These are phyloP conservation scores for Crocodylus rhombifer DNA, from an alignment of 2,797 vertebrate genomes.

Conservation along the genomic window DNA sequence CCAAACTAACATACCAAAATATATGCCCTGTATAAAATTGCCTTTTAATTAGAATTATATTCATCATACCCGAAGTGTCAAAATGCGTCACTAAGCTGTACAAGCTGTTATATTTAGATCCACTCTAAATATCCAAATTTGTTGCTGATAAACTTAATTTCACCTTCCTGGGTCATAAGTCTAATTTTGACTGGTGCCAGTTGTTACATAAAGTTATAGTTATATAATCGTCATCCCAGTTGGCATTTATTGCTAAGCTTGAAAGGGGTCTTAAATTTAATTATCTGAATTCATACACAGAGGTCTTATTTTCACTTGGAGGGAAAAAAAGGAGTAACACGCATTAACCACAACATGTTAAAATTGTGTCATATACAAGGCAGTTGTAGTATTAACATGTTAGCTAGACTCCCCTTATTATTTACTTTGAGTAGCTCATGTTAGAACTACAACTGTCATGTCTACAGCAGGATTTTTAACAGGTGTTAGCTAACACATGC, in stretches of 20 bases:
- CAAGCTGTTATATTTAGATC: neutral
- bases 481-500: too few species aligned
- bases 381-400: neutral
- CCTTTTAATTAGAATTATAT: slow-evolving; percentile 19
- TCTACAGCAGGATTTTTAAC: fast-evolving
- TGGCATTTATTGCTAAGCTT: neutral
- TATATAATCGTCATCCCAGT: neutral
- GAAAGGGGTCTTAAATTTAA: fast-evolving
- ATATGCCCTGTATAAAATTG: neutral
- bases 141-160: neutral
- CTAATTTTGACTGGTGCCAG: neutral
- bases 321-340: neutral
- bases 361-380: neutral
- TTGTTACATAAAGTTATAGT: neutral
- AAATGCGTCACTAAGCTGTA: slow-evolving; percentile 10
- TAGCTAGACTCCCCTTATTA: neutral
- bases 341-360: neutral
- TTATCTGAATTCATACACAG: fast-evolving
- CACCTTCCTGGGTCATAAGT: neutral
- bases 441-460: fast-evolving
- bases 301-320: neutral
- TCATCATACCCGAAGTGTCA: slow-evolving; percentile 2
- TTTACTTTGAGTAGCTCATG: neutral
- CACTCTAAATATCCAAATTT: neutral
- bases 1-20: slow-evolving; percentile 51